phyloP scores from a whole-genome alignment of 2,888 invertebrate species.

The Andrena minutula region DNA sequence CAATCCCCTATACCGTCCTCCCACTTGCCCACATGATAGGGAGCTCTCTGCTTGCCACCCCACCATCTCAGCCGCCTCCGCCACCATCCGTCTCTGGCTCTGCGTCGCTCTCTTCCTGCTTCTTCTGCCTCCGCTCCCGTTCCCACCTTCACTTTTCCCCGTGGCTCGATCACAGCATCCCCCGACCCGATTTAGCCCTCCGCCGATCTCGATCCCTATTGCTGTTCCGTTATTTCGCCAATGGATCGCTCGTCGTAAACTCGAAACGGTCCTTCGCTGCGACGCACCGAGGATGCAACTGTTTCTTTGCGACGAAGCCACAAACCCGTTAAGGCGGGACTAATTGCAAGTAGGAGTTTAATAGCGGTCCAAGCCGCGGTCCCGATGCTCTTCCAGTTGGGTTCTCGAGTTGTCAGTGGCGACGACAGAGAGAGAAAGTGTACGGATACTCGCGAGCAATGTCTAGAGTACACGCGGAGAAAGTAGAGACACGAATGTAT shows the following conservation, averaged over 20 bases:
- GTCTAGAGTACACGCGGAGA: neutral
- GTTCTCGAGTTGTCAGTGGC: too few relatives aligned
- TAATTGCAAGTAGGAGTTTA: too few relatives aligned
- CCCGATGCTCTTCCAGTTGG: too few relatives aligned
- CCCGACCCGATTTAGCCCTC: constrained; percentile 5
- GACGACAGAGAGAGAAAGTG: too few relatives aligned
- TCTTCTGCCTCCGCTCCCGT: constrained; percentile 32
- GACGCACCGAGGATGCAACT: neutral
- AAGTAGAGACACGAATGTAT: constrained; percentile 27
- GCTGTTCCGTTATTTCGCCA: constrained; percentile 41
- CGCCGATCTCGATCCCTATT: constrained; percentile 47
- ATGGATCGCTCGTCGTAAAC: constrained; percentile 28
- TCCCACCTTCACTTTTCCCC: constrained; percentile 35
- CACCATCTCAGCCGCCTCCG: constrained; percentile 41
- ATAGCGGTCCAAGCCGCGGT: too few relatives aligned
- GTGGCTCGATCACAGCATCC: constrained; percentile 17
- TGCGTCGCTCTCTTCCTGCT: constrained; percentile 47
- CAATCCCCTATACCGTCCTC: constrained; percentile 83
- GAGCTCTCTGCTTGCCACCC: constrained; percentile 54
- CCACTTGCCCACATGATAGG: constrained; percentile 59
- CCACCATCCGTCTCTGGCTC: constrained; percentile 67
- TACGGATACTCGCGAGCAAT: too few relatives aligned
- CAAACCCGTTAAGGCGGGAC: neutral
- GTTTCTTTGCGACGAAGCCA: neutral
- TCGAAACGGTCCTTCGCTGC: neutral